Base-by-base conservation (phyloP, 2,888 invertebrate species). In the Gymnocheta viridis region DNA sequence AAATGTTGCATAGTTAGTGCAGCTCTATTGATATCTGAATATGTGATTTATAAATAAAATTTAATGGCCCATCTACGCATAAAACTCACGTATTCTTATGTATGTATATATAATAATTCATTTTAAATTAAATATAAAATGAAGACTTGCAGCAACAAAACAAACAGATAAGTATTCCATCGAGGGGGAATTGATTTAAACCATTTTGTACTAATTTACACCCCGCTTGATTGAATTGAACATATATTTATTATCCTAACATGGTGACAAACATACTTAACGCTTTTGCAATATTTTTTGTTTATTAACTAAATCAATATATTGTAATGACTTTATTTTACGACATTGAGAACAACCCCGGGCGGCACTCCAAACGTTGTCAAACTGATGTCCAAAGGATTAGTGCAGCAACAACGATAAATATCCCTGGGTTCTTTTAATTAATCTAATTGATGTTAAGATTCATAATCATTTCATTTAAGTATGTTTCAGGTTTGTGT, bases 301-400 rank as follows among this genome's bases (percentile, higher is more conserved):
- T 47, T 56, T 12, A 47, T 38, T 49, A 38, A 47, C 49, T 27
- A 58, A 70, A 66, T 79, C 69, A 83, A 76, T 83, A 70, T 14
- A 32, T 82, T 38, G 6, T 19, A 58, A 74, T 83, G 38, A 32
- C 66, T 77, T 67, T 27, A 67, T 80, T 84, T 77, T n/a, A 72
- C 5, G 19, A 27, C 41, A 64, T 41, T 62, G 32, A 12, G 14
- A 35, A 32, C 19, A 64, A 19, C 10, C n/a, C 4, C 12, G 22
- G n/a, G 22, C 5, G 32, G 14, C 2, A 58, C 29, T 19, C 1
- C 29, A 72, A 44, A 81, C 77, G 56, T 49, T 64, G 29, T 2
- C 1, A 72, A 49, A 44, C 51, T 60, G 4, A 72, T 67, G 73
- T 83, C 76, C 35, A 0, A n/a, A 32, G 29, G 76, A 80, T 80